A percentile compares a stretch with the other conserved stretches of the same genome.
These are phyloP conservation scores for Mastomys coucha DNA, from an alignment of 2,113 vertebrate genomes.

Conservation along the genomic window DNA sequence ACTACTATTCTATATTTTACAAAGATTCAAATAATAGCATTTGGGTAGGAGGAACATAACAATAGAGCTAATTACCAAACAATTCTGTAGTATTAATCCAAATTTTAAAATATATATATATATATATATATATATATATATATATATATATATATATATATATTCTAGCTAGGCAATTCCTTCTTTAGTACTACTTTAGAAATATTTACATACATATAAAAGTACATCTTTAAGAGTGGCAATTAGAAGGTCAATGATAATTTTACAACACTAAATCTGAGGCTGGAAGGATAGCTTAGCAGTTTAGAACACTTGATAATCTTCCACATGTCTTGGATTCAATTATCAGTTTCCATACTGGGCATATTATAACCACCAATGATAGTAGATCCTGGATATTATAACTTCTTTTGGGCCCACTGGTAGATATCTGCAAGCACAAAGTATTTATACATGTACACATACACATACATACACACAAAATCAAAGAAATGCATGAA, in stretches of 20 bases:
- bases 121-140: no score
- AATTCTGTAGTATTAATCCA: background rate
- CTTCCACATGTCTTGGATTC: background rate
- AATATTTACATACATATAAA: background rate
- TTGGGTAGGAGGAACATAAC: background rate
- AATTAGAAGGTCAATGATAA: background rate
- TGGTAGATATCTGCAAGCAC: background rate
- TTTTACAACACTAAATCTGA: background rate
- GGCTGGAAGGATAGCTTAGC: background rate
- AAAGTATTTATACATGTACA: background rate
- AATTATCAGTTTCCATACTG: background rate
- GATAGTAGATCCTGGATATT: background rate
- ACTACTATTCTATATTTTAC: background rate
- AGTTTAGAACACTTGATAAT: background rate
- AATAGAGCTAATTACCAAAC: background rate
- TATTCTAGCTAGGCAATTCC: background rate
- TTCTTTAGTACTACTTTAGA: background rate
- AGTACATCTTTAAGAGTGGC: background rate
- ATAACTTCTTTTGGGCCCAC: background rate
- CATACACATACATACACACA: accelerated
- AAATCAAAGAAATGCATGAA: background rate
- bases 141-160: no score
- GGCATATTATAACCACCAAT: background rate
- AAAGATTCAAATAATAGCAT: background rate
- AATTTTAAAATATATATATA: background rate